Percentiles rank a stretch among this genome's conserved stretches.
phyloP scores from a whole-genome alignment of 2,113 vertebrate genomes.

The Pluvialis apricaria region DNA sequence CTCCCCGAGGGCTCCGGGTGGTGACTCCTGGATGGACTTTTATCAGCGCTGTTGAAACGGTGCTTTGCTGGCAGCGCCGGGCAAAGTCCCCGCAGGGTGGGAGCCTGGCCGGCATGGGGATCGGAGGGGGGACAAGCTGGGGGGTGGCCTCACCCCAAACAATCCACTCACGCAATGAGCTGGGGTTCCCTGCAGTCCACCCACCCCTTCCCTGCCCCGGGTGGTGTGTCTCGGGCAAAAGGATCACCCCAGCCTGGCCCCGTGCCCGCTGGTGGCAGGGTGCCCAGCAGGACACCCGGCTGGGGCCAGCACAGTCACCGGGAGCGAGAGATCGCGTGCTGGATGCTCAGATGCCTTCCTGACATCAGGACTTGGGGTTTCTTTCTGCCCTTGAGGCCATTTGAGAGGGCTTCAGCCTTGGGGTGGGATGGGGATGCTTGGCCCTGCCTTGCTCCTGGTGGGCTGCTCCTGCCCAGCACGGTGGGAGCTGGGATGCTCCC shows the following conservation, averaged over 20 bases:
- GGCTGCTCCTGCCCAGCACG: not conserved
- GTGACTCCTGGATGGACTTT: constrained; percentile 25
- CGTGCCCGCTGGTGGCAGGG: not conserved
- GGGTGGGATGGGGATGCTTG: not conserved
- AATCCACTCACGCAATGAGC: not conserved
- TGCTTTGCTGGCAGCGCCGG: not conserved
- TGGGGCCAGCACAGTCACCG: not conserved
- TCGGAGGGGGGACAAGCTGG: no score
- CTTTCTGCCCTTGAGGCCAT: not conserved
- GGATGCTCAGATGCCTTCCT: not conserved
- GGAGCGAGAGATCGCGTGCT: not conserved
- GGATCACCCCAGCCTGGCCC: not conserved
- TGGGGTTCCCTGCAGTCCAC: not conserved
- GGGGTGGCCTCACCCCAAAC: not conserved
- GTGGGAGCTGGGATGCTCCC: not conserved
- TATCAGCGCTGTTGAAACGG: not conserved
- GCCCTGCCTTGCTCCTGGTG: not conserved
- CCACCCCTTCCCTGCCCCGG: not conserved
- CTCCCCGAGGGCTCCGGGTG: not conserved
- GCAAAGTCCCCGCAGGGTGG: constrained; percentile 23
- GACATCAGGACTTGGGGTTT: not conserved
- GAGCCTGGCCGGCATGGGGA: not conserved
- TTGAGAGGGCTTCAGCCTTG: accelerated
- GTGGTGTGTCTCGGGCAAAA: not conserved
- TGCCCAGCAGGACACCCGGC: not conserved